A percentile compares a stretch with the other conserved stretches of the same genome.
Conservation (phyloP, 2,797 vertebrate genomes). For the Thunnus albacares region DNA sequence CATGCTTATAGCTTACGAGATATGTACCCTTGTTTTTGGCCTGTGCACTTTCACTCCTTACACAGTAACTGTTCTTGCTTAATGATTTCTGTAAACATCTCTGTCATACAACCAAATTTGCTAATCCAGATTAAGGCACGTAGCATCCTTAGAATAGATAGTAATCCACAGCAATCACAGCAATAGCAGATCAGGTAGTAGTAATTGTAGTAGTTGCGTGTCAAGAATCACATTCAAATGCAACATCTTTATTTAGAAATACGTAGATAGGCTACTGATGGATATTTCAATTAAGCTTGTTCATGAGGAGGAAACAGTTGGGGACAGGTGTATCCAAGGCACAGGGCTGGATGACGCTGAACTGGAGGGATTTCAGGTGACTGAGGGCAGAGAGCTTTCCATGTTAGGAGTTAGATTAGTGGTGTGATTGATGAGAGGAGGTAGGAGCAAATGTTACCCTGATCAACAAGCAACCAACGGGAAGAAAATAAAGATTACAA, state of each 20-base stretch:
- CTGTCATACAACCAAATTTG: constrained; percentile 43
- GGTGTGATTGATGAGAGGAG: constrained; percentile 41
- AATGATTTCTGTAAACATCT: neutral
- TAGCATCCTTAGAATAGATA: constrained; percentile 60
- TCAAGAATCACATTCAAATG: constrained; percentile 25
- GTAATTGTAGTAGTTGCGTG: constrained; percentile 9
- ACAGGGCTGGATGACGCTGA: constrained; percentile 44
- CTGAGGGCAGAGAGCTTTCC: constrained; percentile 56
- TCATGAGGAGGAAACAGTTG: constrained; percentile 51
- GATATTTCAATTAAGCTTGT: constrained; percentile 45
- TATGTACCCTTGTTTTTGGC: neutral
- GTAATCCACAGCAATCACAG: constrained; percentile 51
- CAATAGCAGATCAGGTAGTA: constrained; percentile 4
- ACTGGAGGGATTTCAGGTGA: constrained; percentile 68
- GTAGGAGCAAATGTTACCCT: constrained; percentile 20
- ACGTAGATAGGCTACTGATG: constrained; percentile 14
- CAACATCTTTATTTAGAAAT: constrained; percentile 2
- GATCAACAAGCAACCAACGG: neutral
- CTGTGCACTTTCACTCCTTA: neutral
- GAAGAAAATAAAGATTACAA: neutral
- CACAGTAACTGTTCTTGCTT: neutral
- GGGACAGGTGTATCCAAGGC: constrained; percentile 55
- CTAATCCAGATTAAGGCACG: constrained; percentile 59
- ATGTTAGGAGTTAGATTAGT: constrained; percentile 64
- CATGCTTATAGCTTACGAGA: neutral